These are phyloP conservation scores for Saturnia japonica DNA, from an alignment of 2,888 invertebrate species.

Conservation along the genomic window DNA sequence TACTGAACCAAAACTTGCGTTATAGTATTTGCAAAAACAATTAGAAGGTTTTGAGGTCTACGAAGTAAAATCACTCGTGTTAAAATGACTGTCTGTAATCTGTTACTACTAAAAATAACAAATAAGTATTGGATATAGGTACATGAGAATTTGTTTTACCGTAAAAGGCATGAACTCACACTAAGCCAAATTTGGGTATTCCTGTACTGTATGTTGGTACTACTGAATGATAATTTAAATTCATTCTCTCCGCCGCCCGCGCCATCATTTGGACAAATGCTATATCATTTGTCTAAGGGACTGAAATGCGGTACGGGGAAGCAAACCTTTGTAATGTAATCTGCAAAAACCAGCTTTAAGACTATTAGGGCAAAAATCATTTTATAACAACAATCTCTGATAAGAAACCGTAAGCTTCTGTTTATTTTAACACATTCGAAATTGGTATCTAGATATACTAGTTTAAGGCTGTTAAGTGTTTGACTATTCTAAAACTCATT, in stretches of 20 bases:
- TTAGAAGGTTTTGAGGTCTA: not conserved
- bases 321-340: slow-evolving; percentile 37
- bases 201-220: slow-evolving; percentile 74
- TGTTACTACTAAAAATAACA: not conserved
- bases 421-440: slow-evolving; percentile 52
- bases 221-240: slow-evolving; percentile 84
- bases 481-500: slow-evolving; percentile 60
- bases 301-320: slow-evolving; percentile 58
- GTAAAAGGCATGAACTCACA: slow-evolving; percentile 46
- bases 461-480: slow-evolving; percentile 56
- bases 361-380: slow-evolving; percentile 40
- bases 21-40: not conserved
- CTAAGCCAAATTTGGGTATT: slow-evolving; percentile 67
- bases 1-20: not conserved
- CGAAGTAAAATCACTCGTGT: not conserved
- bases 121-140: slow-evolving; percentile 3
- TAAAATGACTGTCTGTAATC: not conserved
- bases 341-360: slow-evolving; percentile 50
- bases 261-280: slow-evolving; percentile 84
- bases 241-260: slow-evolving; percentile 83
- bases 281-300: slow-evolving; percentile 80
- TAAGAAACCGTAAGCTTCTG: slow-evolving; percentile 74
- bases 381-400: slow-evolving; percentile 45
- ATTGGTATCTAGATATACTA: slow-evolving; percentile 49
- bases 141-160: not conserved